Evolutionary conservation across 1,140 invertebrate species (phyloP).

Genomic region (Macrocentrus cingulum): DNA sequence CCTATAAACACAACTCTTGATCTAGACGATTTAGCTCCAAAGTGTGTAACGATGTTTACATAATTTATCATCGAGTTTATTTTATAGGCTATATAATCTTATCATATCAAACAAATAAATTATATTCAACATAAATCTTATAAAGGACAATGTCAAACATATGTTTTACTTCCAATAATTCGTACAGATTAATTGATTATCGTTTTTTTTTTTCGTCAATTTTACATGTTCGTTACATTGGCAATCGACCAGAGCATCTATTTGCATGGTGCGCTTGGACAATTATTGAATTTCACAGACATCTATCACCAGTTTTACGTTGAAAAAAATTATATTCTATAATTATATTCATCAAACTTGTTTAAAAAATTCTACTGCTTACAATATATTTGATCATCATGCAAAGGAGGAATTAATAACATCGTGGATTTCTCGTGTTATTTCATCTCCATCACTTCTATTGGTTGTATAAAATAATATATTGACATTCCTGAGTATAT

Average conservation of each 20-base stretch:
- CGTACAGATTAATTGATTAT: neutral
- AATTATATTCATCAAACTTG: neutral
- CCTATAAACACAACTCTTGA: no score
- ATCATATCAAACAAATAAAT: neutral
- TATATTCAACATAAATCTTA: neutral
- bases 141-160: slow-evolving; percentile 8
- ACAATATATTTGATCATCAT: neutral
- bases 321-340: slow-evolving; percentile 13
- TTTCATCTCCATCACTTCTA: neutral
- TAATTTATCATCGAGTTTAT: neutral
- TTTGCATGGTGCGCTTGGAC: slow-evolving; percentile 22
- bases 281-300: slow-evolving; percentile 4
- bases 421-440: no score
- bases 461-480: no score
- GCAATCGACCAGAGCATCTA: neutral
- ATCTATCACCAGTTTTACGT: slow-evolving; percentile 3
- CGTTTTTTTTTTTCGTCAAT: slow-evolving; percentile 14
- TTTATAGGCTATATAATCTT: no score
- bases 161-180: slow-evolving; percentile 11
- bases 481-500: slow-evolving; percentile 21
- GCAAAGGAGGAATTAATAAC: neutral
- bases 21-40: no score
- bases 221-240: slow-evolving; percentile 14
- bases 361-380: slow-evolving; percentile 24
- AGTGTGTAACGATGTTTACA: no score